These are phyloP conservation scores for Tachypleus tridentatus DNA, from an alignment of 1,140 invertebrate species.

Conservation along the genomic window DNA sequence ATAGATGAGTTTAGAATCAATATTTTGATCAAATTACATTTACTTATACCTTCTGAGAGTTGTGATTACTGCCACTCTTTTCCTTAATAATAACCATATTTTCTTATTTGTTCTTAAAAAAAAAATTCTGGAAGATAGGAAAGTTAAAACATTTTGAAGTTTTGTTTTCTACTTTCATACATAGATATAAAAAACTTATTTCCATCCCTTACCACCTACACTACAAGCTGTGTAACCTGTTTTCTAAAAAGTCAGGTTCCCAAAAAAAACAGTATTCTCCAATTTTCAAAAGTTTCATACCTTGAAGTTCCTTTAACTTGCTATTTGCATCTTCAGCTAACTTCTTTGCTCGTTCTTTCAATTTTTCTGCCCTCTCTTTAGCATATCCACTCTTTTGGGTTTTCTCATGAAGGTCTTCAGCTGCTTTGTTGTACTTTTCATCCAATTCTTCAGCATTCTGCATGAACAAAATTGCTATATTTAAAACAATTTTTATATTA, in stretches of 20 bases:
- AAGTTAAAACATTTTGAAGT: background rate
- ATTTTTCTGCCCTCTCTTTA: conserved; percentile 53
- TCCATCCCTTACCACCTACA: background rate
- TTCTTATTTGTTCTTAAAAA: background rate
- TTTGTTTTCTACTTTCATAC: background rate
- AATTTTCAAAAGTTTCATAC: conserved; percentile 28
- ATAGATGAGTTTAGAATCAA: no score
- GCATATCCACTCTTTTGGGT: conserved; percentile 48
- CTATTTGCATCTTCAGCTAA: conserved; percentile 58
- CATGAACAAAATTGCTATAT: background rate
- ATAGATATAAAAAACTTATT: background rate
- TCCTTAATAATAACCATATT: no score
- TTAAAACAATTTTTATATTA: no score
- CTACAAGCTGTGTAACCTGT: background rate
- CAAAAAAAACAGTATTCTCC: conserved; percentile 1
- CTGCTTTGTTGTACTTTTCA: conserved; percentile 45
- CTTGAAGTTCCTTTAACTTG: conserved; percentile 57
- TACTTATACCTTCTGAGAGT: no score
- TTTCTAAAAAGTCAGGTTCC: background rate
- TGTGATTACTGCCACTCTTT: no score
- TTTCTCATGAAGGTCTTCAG: conserved; percentile 45
- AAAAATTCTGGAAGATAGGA: background rate
- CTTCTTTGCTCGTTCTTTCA: conserved; percentile 58
- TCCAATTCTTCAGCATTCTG: conserved; percentile 39
- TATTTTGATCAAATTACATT: no score